Conservation (phyloP, 2,797 vertebrate species). For the Danio kyathit region DNA sequence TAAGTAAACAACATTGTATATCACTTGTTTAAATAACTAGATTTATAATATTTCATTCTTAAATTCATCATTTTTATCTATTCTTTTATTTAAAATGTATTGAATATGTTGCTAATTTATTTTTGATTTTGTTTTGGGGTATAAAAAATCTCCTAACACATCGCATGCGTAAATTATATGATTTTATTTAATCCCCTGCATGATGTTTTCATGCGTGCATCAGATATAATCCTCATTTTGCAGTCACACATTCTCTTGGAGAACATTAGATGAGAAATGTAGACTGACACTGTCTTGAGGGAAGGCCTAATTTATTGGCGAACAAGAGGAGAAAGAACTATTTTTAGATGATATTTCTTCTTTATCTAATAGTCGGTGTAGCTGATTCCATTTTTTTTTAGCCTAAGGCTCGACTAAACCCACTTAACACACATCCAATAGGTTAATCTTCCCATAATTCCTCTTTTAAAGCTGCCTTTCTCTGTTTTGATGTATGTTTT, state of each 20-base stretch:
- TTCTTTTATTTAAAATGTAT: neutral
- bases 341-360: neutral
- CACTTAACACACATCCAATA: conserved; percentile 25
- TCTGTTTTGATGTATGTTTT: conserved; percentile 41
- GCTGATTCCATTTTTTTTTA: neutral
- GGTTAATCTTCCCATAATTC: conserved; percentile 31
- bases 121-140: neutral
- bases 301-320: conserved; percentile 3
- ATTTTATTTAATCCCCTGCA: neutral
- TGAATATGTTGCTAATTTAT: neutral
- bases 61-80: too few species aligned
- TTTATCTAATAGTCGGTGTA: neutral
- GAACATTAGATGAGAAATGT: neutral
- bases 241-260: neutral
- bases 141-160: neutral
- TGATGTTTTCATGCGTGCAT: neutral
- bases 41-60: too few species aligned
- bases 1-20: neutral
- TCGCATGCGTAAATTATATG: neutral
- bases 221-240: conserved; percentile 9
- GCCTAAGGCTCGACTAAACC: conserved; percentile 21
- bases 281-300: conserved; percentile 8
- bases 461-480: conserved; percentile 6
- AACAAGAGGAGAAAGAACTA: conserved; percentile 4
- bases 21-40: too few species aligned